Base-by-base conservation (phyloP, 2,797 vertebrate genomes). In the Hypotaenidia philippensis region DNA sequence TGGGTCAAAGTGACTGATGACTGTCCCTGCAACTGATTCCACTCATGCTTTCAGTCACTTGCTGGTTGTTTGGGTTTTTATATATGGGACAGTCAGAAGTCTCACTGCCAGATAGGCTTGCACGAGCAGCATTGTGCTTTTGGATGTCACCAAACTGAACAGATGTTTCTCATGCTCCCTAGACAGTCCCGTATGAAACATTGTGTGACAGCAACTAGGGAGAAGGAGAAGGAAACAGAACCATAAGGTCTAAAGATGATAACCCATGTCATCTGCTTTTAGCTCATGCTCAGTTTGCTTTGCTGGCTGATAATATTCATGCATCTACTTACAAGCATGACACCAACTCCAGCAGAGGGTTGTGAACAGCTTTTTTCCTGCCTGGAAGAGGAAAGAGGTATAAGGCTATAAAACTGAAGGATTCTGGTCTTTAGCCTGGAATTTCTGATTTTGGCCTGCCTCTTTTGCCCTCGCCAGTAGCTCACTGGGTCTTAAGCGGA, bases 121-220 rank as follows among this genome's bases (percentile, higher is more conserved):
- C 16, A 47, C 26, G 50, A 34, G 6, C 40, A 70, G 5, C 10
- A 13, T 21, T 78, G 36, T 75, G 25, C 23, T 70, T 83, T 34
- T 40, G 29, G 13, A 38, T 78, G 90, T 78, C 53, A 90, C 21
- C 36, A 77, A 61, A 53, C 7, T 23, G 36, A 71, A 34, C 12
- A 71, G 34, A 5, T 57, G 26, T 14, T 60, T 16, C 29, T 83
- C 21, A 9, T 31, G 7, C 75, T 86, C 34, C 38, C 13, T 31
- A 61, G 29, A 9, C 45, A 29, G 13, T 60, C 36, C 36, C 38
- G 2, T 18, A 14, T 26, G 40, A 80, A 88, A 59, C 29, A 18
- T 6, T 32, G 7, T 31, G 57, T 55, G 60, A 36, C 0, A 0
- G 21, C 59, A n/a, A 7, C 56, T 50, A 29, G n/a, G 31, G 16